Conservation (phyloP, 2,797 vertebrate species). For the Trematomus bernacchii region DNA sequence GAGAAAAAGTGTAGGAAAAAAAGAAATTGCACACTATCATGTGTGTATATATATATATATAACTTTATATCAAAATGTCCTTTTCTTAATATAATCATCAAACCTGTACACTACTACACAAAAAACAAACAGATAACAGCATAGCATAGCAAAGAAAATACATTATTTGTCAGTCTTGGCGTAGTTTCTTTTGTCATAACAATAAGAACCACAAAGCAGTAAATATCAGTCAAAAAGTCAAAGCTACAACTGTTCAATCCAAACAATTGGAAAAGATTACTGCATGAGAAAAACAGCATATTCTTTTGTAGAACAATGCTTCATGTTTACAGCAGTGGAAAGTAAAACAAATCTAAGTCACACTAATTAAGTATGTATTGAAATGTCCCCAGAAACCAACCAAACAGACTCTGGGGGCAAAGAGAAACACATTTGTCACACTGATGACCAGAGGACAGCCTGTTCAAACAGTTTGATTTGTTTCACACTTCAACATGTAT, state of each 20-base stretch:
- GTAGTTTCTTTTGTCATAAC: neutral
- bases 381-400: slow-evolving; percentile 19
- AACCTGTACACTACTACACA: no score
- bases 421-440: slow-evolving; percentile 40
- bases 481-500: slow-evolving; percentile 41
- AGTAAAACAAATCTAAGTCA: slow-evolving; percentile 26
- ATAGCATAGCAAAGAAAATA: no score
- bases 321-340: neutral
- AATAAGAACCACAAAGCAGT: neutral
- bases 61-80: no score
- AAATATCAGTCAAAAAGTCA: neutral
- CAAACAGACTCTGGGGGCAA: slow-evolving; percentile 22
- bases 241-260: neutral
- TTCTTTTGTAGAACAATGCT: neutral
- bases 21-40: no score
- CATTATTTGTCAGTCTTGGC: no score
- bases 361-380: slow-evolving; percentile 36
- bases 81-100: no score
- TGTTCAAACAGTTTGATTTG: slow-evolving; percentile 53
- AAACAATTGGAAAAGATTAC: slow-evolving; percentile 9
- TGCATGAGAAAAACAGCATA: neutral
- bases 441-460: slow-evolving; percentile 31
- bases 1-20: no score
- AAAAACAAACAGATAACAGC: no score
- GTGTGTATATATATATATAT: no score